These are phyloP conservation scores for Perognathus longimembris DNA, from an alignment of 2,113 vertebrate species.

Conservation along the genomic window DNA sequence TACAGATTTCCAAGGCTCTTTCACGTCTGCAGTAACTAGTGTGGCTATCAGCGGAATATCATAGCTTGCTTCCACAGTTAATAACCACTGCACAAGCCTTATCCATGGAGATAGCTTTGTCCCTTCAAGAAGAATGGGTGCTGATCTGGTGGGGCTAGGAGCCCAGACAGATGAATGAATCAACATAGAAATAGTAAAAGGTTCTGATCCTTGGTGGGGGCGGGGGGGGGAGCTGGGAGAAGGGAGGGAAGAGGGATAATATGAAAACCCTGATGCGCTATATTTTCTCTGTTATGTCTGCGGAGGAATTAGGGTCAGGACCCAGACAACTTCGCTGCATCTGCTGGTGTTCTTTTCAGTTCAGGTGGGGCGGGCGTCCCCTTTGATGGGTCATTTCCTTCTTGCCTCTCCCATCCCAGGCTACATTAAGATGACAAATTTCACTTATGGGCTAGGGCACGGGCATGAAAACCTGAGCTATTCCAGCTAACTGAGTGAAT, in stretches of 20 bases:
- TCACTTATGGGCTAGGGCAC: background rate
- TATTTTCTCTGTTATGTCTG: constrained; percentile 71
- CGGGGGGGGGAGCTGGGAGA: too few relatives aligned
- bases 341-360: constrained; percentile 67
- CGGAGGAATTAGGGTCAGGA: constrained; percentile 74
- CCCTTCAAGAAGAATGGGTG: background rate
- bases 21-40: background rate
- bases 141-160: background rate
- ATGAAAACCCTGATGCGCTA: constrained; percentile 36
- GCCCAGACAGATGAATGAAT: constrained; percentile 32
- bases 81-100: background rate
- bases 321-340: constrained; percentile 61
- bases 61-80: background rate
- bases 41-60: background rate
- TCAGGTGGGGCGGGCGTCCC: constrained; percentile 45
- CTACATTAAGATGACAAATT: constrained; percentile 78
- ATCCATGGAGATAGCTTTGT: background rate
- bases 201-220: constrained; percentile 54
- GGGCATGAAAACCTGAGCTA: constrained; percentile 47
- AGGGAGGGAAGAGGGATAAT: constrained; percentile 47
- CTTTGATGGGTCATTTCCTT: constrained; percentile 75
- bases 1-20: background rate
- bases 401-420: constrained; percentile 61
- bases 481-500: constrained; percentile 58
- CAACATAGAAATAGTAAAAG: constrained; percentile 36